Evolutionary conservation across 2,113 vertebrate species (phyloP), one percentile per base, ranked within the genome.

Genomic region (Neotragus pygmaeus): DNA sequence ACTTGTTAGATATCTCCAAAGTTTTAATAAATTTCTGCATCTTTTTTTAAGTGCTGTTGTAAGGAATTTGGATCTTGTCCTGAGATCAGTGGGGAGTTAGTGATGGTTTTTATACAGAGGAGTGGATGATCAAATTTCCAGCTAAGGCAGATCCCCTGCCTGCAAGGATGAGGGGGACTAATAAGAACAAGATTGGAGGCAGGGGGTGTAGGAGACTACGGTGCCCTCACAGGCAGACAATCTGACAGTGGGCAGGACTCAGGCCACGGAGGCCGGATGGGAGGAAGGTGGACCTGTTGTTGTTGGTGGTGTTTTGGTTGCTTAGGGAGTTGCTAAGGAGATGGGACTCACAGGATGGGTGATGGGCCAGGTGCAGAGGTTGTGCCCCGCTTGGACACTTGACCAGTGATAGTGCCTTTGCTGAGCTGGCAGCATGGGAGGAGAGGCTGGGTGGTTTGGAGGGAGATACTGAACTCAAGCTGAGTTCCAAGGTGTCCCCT

Each of bases 1-100:
- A 98, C 98, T 97, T 96, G 96, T 98, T 98, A 98, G 98, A 96
- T 98, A 97, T 98, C 98, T 98, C 98, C 98, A 96, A 98, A 98
- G 92, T 98, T 98, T 98, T 98, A 98, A 98, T 98, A 98, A 97
- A 92, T 98, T 87, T 97, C 93, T 98, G 21, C 30, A 4, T 53
- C 17, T 49, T 96, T 94, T 94, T 95, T 88, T 7, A 88, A 86
- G 23, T 17, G n/a, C 39, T 36, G 10, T 16, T 23, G 47, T 33
- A 12, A 70, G 28, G 21, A 53, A 45, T 75, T 55, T 17, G 14
- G 27, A 21, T 57, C 49, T 57, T 39, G 39, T 55, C 47, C 78
- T 12, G 5, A 55, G 7, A 51, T 64, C 80, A 36, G 28, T 1
- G 1, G 30, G 45, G 16, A 47, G 66, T 51, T 57, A 25, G n/a